Conservation (phyloP, 2,113 vertebrate genomes). For the Alaudala cheleensis region DNA sequence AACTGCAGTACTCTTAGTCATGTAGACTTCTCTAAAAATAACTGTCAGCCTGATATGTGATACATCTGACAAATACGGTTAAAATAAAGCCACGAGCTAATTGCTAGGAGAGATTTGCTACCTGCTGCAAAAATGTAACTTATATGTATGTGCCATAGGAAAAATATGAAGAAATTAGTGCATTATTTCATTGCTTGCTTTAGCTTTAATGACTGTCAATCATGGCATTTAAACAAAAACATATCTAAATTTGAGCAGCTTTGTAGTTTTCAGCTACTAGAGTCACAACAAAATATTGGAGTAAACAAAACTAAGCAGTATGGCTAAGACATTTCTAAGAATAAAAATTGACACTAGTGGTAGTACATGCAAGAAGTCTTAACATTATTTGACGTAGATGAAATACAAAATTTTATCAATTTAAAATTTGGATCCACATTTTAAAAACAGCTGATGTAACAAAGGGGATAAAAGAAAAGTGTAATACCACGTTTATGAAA, state of each 20-base stretch:
- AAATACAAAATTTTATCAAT: background rate
- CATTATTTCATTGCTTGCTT: background rate
- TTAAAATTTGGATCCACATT: background rate
- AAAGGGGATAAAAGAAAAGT: background rate
- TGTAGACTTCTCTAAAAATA: constrained; percentile 91
- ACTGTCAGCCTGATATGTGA: constrained; percentile 82
- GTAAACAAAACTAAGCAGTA: background rate
- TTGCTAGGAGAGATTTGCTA: constrained; percentile 26
- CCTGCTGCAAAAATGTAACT: constrained; percentile 11
- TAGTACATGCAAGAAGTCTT: background rate
- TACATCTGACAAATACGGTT: constrained; percentile 87
- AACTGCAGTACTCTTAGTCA: constrained; percentile 85
- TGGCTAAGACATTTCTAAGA: background rate
- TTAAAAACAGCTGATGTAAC: background rate
- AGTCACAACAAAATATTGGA: background rate
- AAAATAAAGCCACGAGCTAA: constrained; percentile 74
- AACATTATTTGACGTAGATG: background rate
- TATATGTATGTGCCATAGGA: background rate
- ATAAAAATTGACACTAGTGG: background rate
- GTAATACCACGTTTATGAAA: background rate
- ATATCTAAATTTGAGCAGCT: background rate
- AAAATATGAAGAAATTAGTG: background rate
- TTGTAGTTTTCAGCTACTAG: background rate
- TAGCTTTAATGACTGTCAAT: background rate
- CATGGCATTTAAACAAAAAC: background rate